These are phyloP conservation scores for Xylota sylvarum DNA, from an alignment of 2,888 invertebrate species.

Conservation along the genomic window DNA sequence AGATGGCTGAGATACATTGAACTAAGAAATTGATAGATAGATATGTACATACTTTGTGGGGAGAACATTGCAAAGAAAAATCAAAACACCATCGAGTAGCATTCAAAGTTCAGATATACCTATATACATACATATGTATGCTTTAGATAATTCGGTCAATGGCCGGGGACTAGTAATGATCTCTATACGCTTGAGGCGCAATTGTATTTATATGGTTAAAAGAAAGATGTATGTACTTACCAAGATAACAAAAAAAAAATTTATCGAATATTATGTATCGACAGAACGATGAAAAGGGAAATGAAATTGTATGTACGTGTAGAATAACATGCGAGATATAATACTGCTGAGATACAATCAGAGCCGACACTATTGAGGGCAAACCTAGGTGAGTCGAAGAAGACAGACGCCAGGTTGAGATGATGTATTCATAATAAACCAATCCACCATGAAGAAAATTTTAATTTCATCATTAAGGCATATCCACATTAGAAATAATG, in stretches of 20 bases:
- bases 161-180: conserved; percentile 2
- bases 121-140: too few relatives aligned
- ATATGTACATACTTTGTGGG: too few relatives aligned
- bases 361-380: neutral
- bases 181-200: neutral
- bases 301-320: neutral
- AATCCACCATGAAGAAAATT: too few relatives aligned
- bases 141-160: neutral
- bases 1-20: conserved; percentile 35
- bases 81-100: neutral
- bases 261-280: neutral
- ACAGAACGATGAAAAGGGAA: neutral
- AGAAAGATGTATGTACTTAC: neutral
- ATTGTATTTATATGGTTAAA: neutral
- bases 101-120: neutral
- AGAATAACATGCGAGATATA: neutral
- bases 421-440: too few relatives aligned
- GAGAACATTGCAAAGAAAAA: neutral
- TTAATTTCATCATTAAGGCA: too few relatives aligned
- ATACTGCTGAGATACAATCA: neutral
- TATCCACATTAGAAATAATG: too few relatives aligned
- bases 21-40: conserved; percentile 23
- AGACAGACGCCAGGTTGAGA: too few relatives aligned
- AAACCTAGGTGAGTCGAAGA: too few relatives aligned
- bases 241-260: neutral